Percentiles rank a stretch among this genome's conserved stretches.
These are phyloP conservation scores for Cinara cedri DNA, from an alignment of 2,888 invertebrate genomes.

Conservation along the genomic window DNA sequence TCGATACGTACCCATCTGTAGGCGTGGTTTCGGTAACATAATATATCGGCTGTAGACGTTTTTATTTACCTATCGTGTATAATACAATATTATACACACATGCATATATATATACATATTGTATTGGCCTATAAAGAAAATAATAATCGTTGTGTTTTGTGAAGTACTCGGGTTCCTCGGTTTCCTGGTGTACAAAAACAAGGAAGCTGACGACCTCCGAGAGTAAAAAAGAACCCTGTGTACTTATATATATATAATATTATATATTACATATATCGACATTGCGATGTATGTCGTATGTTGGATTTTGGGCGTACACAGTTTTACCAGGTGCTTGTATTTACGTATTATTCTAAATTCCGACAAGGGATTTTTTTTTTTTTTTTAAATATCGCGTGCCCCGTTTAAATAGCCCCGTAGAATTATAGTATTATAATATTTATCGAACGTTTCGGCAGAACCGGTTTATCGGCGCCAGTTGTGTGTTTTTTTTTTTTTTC, in stretches of 20 bases:
- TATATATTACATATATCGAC: too few relatives aligned
- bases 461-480: slow-evolving; percentile 53
- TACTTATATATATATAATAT: neutral
- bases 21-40: slow-evolving; percentile 49
- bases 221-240: slow-evolving; percentile 36
- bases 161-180: slow-evolving; percentile 42
- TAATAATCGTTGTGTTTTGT: slow-evolving; percentile 48
- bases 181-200: slow-evolving; percentile 56
- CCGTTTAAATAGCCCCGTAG: slow-evolving; percentile 35
- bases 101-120: neutral
- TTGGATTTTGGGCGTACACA: slow-evolving; percentile 43
- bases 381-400: slow-evolving; percentile 51
- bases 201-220: slow-evolving; percentile 46
- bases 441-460: slow-evolving; percentile 26
- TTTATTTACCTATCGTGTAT: slow-evolving; percentile 39
- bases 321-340: slow-evolving; percentile 50
- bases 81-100: too few relatives aligned
- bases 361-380: slow-evolving; percentile 49
- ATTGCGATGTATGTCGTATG: slow-evolving; percentile 38
- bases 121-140: slow-evolving; percentile 27
- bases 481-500: slow-evolving; percentile 16
- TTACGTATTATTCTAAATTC: slow-evolving; percentile 44
- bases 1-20: slow-evolving; percentile 32
- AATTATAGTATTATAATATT: slow-evolving; percentile 27
- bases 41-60: slow-evolving; percentile 36